phyloP scores from a whole-genome alignment of 2,888 invertebrate genomes.

The Monochamus alternatus region DNA sequence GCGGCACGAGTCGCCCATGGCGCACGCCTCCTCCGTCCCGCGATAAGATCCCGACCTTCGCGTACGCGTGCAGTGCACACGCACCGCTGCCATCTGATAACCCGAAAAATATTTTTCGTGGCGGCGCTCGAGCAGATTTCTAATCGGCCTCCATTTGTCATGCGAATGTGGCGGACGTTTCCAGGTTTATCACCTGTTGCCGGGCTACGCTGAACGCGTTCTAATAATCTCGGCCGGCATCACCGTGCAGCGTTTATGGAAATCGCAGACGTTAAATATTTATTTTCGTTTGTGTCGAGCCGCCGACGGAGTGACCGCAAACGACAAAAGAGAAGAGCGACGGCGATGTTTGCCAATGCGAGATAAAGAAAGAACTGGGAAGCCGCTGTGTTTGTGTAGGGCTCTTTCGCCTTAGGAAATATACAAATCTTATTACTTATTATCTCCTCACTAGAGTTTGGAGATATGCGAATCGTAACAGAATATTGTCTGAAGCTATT shows the following conservation, averaged over 20 bases:
- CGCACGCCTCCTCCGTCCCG: not conserved
- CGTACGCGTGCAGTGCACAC: slow-evolving; percentile 26
- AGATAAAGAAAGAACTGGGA: not conserved
- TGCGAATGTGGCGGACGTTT: slow-evolving; percentile 25
- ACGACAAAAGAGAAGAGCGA: not conserved
- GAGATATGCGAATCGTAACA: too few relatives aligned
- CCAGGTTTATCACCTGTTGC: slow-evolving; percentile 30
- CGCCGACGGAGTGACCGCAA: slow-evolving; percentile 23
- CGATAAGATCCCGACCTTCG: not conserved
- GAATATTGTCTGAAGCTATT: too few relatives aligned
- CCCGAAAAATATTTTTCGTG: slow-evolving; percentile 25
- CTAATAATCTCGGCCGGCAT: slow-evolving; percentile 21
- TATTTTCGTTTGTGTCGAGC: slow-evolving; percentile 20
- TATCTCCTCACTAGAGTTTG: too few relatives aligned
- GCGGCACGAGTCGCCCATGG: not conserved
- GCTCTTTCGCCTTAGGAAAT: not conserved
- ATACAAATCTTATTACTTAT: too few relatives aligned
- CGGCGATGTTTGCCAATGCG: slow-evolving; percentile 2
- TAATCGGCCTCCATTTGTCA: slow-evolving; percentile 29
- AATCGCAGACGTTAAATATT: slow-evolving; percentile 29
- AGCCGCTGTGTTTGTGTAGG: not conserved
- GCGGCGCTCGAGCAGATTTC: slow-evolving; percentile 14
- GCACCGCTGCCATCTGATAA: slow-evolving; percentile 24
- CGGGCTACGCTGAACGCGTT: slow-evolving; percentile 21
- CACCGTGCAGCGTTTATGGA: slow-evolving; percentile 24